Percentiles rank a stretch among this genome's conserved stretches.
Conservation (phyloP, 2,888 invertebrate species). For the Adelphocoris suturalis region DNA sequence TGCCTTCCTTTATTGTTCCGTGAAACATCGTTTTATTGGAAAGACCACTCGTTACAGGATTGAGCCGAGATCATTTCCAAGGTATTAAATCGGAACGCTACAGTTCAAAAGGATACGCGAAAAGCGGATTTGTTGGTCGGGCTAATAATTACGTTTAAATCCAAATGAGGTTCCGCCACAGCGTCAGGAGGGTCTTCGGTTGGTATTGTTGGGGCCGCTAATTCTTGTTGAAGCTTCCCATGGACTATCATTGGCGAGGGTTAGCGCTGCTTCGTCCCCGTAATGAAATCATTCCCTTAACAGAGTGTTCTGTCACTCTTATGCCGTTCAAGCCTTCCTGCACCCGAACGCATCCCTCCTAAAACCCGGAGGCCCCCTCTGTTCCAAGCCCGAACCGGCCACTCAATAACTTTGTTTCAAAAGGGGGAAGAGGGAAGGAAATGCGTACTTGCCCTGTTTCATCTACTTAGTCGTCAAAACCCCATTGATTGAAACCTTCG, state of each 20-base stretch:
- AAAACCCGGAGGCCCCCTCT: too few relatives aligned
- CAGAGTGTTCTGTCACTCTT: conserved; percentile 42
- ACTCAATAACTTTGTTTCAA: conserved; percentile 57
- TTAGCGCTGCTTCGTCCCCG: background rate
- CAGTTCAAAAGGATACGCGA: conserved; percentile 35
- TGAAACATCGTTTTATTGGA: too few relatives aligned
- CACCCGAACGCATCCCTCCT: conserved; percentile 33
- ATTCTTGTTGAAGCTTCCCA: conserved; percentile 53
- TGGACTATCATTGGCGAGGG: conserved; percentile 29
- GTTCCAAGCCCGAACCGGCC: background rate
- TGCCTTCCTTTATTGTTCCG: too few relatives aligned
- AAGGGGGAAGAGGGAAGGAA: background rate
- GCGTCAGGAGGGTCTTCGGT: background rate
- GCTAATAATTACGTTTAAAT: conserved; percentile 27
- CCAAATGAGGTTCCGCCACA: conserved; percentile 28
- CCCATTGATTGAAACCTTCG: conserved; percentile 57
- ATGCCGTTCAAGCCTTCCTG: conserved; percentile 7
- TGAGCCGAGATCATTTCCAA: background rate
- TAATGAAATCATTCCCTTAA: conserved; percentile 50
- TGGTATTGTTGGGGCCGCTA: conserved; percentile 23
- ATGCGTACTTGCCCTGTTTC: conserved; percentile 24
- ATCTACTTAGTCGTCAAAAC: conserved; percentile 68
- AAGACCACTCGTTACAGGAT: too few relatives aligned
- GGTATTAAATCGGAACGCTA: conserved; percentile 28
- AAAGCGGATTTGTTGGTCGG: conserved; percentile 21